Evolutionary conservation across 2,113 vertebrate species (phyloP), one percentile per base, ranked within the genome.

Genomic region (Blennius ocellaris): DNA sequence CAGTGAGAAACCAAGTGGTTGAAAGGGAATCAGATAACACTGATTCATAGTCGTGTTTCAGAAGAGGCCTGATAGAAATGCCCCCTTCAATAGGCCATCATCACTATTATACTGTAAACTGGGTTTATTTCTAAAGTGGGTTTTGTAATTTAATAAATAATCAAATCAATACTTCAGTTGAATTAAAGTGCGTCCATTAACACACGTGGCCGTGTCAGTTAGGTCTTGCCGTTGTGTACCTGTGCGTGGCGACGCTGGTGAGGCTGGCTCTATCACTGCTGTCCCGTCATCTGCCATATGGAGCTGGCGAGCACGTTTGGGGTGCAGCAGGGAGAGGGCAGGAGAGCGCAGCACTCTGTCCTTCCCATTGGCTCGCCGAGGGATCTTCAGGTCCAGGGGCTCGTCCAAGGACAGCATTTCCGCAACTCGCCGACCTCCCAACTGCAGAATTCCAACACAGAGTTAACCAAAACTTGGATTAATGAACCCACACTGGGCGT

Each of bases 371-470:
- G 80, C 89, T 54, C 94, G 92, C 78, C 94, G 95, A 59, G 95
- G 96, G 89, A 99, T 93, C 89, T 98, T 99, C 85, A 99, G 93
- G 92, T 99, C 97, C 50, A 99, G 93, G 36, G 97, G 97, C 91
- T 99, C 97, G 40, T 99, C 97, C 92, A 99, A 84, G 40, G 96
- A 98, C 89, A 98, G 95, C 97, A 99, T 99, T 92, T 81, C 89
- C 60, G 51, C 81, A 58, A 83, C 62, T 75, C 57, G 12, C 60
- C 43, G 79, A 86, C 78, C 83, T 83, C 86, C 83, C 73, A 91
- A 85, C 93, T 94, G 89, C 66, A 81, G 59, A 87, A 76, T n/a
- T n/a, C n/a, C n/a, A n/a, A n/a, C 15, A 61, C 11, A 58, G 45
- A 21, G 47, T 68, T n/a, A 37, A 61, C 41, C 56, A 15, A 2